Percentiles rank a stretch among this genome's conserved stretches.
phyloP scores from a whole-genome alignment of 2,888 invertebrate genomes.

The Pediacus dermestoides region DNA sequence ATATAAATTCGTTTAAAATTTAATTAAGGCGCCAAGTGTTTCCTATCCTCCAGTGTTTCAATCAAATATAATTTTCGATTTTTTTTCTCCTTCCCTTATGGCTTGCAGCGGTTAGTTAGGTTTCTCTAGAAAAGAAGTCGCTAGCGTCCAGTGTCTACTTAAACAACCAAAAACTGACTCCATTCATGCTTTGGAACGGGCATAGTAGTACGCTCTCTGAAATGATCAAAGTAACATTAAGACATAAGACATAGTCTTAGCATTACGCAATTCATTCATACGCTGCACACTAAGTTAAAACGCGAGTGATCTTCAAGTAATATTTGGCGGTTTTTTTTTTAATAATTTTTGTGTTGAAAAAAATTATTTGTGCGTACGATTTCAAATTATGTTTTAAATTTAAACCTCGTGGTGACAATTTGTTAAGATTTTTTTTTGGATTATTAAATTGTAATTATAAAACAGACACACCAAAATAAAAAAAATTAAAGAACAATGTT shows the following conservation, averaged over 20 bases:
- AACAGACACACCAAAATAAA: slow-evolving; percentile 3
- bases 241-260: slow-evolving; percentile 29
- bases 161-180: slow-evolving; percentile 32
- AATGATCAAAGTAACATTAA: slow-evolving; percentile 39
- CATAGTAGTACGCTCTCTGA: slow-evolving; percentile 43
- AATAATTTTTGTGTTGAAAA: too few species aligned
- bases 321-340: slow-evolving; percentile 19
- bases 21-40: too few species aligned
- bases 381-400: slow-evolving; percentile 14
- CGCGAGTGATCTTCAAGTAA: slow-evolving; percentile 15
- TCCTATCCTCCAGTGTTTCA: too few species aligned
- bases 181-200: slow-evolving; percentile 41
- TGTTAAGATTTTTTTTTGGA: too few species aligned
- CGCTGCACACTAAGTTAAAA: slow-evolving; percentile 13
- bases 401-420: slow-evolving; percentile 1
- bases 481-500: too few species aligned
- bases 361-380: too few species aligned
- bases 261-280: slow-evolving; percentile 41
- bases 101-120: too few species aligned
- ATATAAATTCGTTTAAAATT: too few species aligned
- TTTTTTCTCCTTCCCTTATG: too few species aligned
- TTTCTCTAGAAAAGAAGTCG: too few species aligned
- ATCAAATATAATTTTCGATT: too few species aligned
- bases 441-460: too few species aligned
- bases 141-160: slow-evolving; percentile 24